Evolutionary conservation across 2,888 invertebrate species (phyloP), one percentile per base, ranked within the genome.

Genomic region (Rutpela maculata): DNA sequence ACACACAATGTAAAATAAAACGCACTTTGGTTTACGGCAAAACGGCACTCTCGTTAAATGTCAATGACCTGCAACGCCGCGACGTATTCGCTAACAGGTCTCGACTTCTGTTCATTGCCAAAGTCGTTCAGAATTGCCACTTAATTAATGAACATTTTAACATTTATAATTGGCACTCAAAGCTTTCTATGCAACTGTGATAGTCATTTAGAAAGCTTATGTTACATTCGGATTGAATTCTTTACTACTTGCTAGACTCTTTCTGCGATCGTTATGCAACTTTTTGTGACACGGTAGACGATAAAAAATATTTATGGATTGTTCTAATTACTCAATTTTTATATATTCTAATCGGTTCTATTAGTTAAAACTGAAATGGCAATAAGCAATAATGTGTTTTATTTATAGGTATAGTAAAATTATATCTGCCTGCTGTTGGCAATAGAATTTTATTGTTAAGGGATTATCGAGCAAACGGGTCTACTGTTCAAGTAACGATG

Each of bases 21-120:
- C 7, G 62, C 9, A 35, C 26, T 50, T n/a, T 50, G n/a, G 1
- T 50, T 50, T 15, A 50, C n/a, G n/a, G 12, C 50, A 50, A 50
- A 50, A 50, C 50, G 50, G 50, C 75, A 70, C 31, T 75, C 18
- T 69, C 66, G 72, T 55, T 71, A 69, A 78, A 80, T 78, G 80
- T 80, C 80, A 78, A 77, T 77, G 80, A 80, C 80, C 80, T 70
- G 56, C 26, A 66, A 73, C 77, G 78, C 68, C 72, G 78, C 77
- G 75, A 75, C 77, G 75, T 35, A 50, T 38, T 57, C 57, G 26
- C 68, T 55, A 62, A 60, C 66, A 60, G 57, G 18, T 17, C 69
- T 69, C 63, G 62, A 68, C 76, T 67, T 63, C 67, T 57, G 50
- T 73, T 77, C 70, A 65, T 63, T 74, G 73, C 74, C 67, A 72